Evolutionary conservation across 2,888 invertebrate species (phyloP), one percentile per base, ranked within the genome.

Genomic region (Morpho deidamia): DNA sequence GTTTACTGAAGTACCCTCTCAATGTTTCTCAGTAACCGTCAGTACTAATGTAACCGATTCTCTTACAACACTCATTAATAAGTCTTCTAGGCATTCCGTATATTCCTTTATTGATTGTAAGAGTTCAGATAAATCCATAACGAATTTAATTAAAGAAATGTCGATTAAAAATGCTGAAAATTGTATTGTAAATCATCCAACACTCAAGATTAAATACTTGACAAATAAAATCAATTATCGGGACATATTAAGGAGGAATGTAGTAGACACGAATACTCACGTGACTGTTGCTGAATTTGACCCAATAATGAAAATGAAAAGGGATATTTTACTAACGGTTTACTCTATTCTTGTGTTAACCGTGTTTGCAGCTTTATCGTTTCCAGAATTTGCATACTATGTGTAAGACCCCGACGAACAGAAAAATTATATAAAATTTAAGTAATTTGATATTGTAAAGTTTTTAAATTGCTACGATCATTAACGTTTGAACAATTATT

Each of bases 291-390:
- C 12, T 40, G 53, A 58, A 46, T 71, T 69, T 51, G 82, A 85
- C 58, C 69, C 76, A 1, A 50, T 74, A 38, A 58, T 86, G 49
- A 83, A 77, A 69, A 72, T 85, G 56, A 89, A 89, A 65, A 74
- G 84, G 59, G 84, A 87, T 65, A 69, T 88, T 60, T 67, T 89
- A 55, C 83, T 89, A 11, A 83, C 85, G 3, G 65, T 88, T 45
- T 89, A 89, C 68, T 87, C 87, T 5, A 71, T 88, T 64, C 69
- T 89, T 51, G 83, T 86, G 32, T 68, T 88, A 12, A 85, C 84
- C 47, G 78, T 89, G 1, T 88, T 89, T 60, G 84, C 83, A 46
- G 87, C 87, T 12, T 68, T 89, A 51, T 82, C 87, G 1, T 77
- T 86, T 61, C 83, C 87, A 7, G 41, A 49, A 35, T 14, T 49